These are phyloP conservation scores for Trinorchestia longiramus DNA, from an alignment of 1,140 invertebrate genomes.

Conservation along the genomic window DNA sequence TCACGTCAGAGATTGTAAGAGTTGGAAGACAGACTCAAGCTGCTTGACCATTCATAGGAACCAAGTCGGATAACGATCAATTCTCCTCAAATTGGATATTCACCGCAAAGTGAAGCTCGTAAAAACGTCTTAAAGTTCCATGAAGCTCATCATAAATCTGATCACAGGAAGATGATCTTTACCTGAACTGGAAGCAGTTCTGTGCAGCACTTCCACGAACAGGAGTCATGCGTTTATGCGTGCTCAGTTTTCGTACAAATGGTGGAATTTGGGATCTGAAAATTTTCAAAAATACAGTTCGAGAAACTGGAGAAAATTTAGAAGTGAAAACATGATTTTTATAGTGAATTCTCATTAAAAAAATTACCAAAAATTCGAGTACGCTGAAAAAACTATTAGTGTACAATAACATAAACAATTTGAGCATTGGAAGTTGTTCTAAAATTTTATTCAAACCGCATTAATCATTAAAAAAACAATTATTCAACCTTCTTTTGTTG, in stretches of 20 bases:
- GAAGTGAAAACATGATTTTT: not conserved
- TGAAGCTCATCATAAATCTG: conserved; percentile 8
- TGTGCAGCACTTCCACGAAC: not conserved
- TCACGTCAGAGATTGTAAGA: conserved; percentile 38
- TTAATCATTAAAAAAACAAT: not conserved
- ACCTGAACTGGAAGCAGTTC: not conserved
- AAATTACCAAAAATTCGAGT: not conserved
- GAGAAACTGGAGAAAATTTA: not conserved
- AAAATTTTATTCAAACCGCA: not conserved
- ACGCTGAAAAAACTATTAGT: not conserved
- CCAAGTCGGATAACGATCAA: conserved; percentile 1
- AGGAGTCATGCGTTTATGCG: not conserved
- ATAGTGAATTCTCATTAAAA: not conserved
- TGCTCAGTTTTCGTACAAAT: not conserved
- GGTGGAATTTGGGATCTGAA: not conserved
- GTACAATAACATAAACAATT: not conserved
- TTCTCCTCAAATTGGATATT: conserved; percentile 33
- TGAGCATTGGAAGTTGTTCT: not conserved
- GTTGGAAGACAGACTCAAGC: not conserved
- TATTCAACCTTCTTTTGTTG: too few species aligned
- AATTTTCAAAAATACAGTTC: not conserved
- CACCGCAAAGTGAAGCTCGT: conserved; percentile 4
- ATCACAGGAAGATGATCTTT: not conserved
- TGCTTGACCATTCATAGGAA: conserved; percentile 32
- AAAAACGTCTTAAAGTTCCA: conserved; percentile 17